Percentiles rank a stretch among this genome's conserved stretches.
These are phyloP conservation scores for Gadopsis bispinosus DNA, from an alignment of 2,797 vertebrate species.

Conservation along the genomic window DNA sequence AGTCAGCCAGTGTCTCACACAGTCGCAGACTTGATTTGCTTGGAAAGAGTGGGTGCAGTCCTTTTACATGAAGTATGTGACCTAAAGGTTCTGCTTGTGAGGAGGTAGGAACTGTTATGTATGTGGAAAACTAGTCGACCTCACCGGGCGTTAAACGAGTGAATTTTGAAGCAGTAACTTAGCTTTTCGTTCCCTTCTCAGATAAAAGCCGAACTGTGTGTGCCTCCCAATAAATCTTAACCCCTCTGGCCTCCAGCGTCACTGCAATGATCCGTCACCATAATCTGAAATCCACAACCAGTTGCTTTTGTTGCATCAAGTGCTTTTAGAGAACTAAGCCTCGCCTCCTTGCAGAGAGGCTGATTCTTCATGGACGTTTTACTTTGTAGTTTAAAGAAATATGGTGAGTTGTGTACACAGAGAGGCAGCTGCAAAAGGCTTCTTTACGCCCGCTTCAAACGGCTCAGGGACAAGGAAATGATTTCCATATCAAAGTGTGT, in stretches of 20 bases:
- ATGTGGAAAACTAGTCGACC: constrained; percentile 21
- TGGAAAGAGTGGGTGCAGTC: constrained; percentile 6
- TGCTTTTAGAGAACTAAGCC: constrained; percentile 43
- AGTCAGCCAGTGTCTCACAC: neutral
- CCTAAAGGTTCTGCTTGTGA: constrained; percentile 7
- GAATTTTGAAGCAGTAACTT: constrained; percentile 30
- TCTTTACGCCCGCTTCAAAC: constrained; percentile 44
- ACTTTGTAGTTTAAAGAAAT: constrained; percentile 54
- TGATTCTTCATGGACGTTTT: constrained; percentile 61
- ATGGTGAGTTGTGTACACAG: constrained; percentile 47
- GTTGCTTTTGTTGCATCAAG: constrained; percentile 63
- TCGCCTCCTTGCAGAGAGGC: constrained; percentile 35
- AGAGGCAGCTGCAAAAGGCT: constrained; percentile 50
- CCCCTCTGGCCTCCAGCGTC: constrained; percentile 32
- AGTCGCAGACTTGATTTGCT: constrained; percentile 18
- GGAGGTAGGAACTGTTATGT: neutral
- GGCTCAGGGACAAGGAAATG: constrained; percentile 38
- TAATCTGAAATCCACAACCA: constrained; percentile 55
- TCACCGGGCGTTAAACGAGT: constrained; percentile 3
- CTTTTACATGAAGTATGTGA: constrained; percentile 2
- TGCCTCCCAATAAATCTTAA: constrained; percentile 47
- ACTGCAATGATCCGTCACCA: constrained; percentile 50
- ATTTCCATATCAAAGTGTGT: constrained; percentile 72
- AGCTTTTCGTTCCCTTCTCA: constrained; percentile 41
- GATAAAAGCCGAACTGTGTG: constrained; percentile 40